Base-by-base conservation (phyloP, 2,888 invertebrate genomes). In the Amphipoea lucens region DNA sequence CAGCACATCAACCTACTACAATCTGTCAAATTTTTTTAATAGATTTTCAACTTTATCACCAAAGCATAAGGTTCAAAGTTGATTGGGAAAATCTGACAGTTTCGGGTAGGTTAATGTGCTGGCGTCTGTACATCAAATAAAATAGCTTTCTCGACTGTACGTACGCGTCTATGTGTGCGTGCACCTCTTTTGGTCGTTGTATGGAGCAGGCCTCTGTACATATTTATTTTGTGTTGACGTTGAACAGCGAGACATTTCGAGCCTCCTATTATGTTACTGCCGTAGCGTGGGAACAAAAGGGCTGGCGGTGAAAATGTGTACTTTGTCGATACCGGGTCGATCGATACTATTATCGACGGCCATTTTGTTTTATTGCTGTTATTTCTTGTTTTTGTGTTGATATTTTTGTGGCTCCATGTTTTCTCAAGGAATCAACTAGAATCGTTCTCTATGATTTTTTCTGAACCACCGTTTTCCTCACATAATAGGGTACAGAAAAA, bases 271-370 rank as follows among this genome's bases (percentile, higher is more conserved):
- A 74, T 62, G 48, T 76, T 78, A 48, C 79, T 72, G 29, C 79
- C 63, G 74, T 42, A 36, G 23, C 72, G 76, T 87, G 88, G 57
- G 88, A 88, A 88, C 78, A 78, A 82, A 82, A 76, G 20, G 66
- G 42, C 68, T 84, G 83, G 42, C 45, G 40, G 60, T 66, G 69
- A 82, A 74, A 82, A 68, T 48, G 63, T 68, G n/a, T 69, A 54
- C 65, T 45, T 14, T 36, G 42, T 77, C 69, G 69, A 81, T 67
- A 51, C 23, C 0, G 14, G 40, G 60, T 40, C 48, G 45, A 57
- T 73, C 72, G 51, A 78, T 79, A 63, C 1, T 29, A 45, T 63
- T 69, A 6, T 42, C 7, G 40, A 14, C 36, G 17, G n/a, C 40
- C 29, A 42, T 72, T 77, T 78, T 69, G 23, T 45, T 65, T 0